Evolutionary conservation across 2,113 vertebrate species (phyloP).

Genomic region (Aptenodytes patagonicus): DNA sequence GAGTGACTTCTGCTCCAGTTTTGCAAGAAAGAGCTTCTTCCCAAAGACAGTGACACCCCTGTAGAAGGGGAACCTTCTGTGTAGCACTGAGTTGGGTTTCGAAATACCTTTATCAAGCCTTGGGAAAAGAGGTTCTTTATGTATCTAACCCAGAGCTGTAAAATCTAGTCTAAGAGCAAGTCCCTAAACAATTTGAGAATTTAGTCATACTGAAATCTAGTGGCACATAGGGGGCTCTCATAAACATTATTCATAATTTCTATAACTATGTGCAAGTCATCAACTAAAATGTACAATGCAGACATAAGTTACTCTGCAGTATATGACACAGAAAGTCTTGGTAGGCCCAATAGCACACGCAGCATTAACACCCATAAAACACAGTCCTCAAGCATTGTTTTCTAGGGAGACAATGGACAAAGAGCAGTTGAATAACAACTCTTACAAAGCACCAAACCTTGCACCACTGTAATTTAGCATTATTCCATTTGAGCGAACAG

Average conservation of each 20-base stretch:
- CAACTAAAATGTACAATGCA: fast-evolving
- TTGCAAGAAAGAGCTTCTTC: neutral
- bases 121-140: neutral
- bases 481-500: neutral
- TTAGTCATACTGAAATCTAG: neutral
- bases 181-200: too few relatives aligned
- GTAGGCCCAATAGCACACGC: fast-evolving
- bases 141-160: neutral
- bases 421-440: neutral
- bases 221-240: fast-evolving
- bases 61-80: neutral
- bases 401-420: neutral
- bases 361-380: too few relatives aligned
- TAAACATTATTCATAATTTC: fast-evolving
- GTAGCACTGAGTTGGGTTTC: neutral
- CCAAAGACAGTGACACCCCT: fast-evolving
- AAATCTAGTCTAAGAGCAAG: neutral
- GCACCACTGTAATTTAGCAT: neutral
- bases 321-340: fast-evolving
- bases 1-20: neutral
- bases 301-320: neutral
- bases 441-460: neutral
- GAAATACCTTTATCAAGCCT: neutral
- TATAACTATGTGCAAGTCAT: fast-evolving
- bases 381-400: neutral